Base-by-base conservation (phyloP, 2,888 invertebrate species). In the Heliconius hortense region DNA sequence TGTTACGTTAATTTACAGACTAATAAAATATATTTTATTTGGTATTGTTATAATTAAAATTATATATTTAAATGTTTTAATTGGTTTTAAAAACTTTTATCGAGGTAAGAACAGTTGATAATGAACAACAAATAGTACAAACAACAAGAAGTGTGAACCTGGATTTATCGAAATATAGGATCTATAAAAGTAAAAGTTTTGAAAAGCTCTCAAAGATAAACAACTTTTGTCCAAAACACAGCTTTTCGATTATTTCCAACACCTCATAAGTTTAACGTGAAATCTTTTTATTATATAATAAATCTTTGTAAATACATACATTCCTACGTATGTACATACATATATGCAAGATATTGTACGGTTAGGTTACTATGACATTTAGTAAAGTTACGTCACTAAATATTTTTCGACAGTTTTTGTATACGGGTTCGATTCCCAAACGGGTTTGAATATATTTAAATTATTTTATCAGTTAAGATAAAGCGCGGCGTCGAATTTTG, bases 161-260 rank as follows among this genome's bases (percentile, higher is more conserved):
- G 24, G 21, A 64, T 39, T 26, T 39, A 66, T 43, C 66, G 24
- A 26, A 43, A 43, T 43, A 39, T 39, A 43, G 7, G 15, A 66
- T 24, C 39, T 66, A 39, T 66, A 43, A 66, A 66, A 66, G 39
- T 39, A 66, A 66, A 66, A 66, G 39, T 39, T 39, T 66, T 43
- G 66, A 66, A 66, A 43, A 66, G 39, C 66, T 66, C 66, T 66
- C 39, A 66, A 66, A 66, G 39, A 66, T 43, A 43, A 43, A 66
- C 66, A 64, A n/a, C 31, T 28, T 64, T n/a, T 64, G 31, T 35
- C 64, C 64, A 64, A 64, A 64, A 64, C 35, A 63, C 11, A 35
- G 35, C 35, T 66, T 24, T 66, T 66, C 66, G 39, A 66, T 66
- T 66, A 39, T 66, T 66, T 66, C 24, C 24, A 39, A 66, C 39